These are phyloP conservation scores for Diadema setosum DNA, from an alignment of 35 echinoderm and acorn worm genomes.

Conservation along the genomic window DNA sequence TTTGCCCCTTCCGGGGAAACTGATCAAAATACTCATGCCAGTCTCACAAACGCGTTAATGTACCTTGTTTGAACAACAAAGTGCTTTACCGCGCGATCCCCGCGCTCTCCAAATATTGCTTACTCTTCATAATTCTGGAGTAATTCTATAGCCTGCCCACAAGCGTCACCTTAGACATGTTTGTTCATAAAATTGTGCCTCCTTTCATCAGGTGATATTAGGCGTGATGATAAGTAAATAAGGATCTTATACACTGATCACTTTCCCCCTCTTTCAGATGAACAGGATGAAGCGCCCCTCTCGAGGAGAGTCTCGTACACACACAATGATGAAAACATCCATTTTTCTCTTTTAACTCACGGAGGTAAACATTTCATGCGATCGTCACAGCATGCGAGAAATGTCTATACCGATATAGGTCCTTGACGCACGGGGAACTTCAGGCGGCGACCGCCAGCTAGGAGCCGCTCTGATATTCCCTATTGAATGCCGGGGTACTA, in stretches of 20 bases:
- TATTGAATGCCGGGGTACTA: no score
- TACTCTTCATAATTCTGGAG: background rate
- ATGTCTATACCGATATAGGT: no score
- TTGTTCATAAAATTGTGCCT: background rate
- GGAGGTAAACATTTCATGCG: no score
- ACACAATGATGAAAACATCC: no score
- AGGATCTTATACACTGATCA: background rate
- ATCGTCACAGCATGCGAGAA: no score
- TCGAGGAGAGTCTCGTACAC: no score
- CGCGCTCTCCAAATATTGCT: background rate
- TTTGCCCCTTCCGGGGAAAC: no score
- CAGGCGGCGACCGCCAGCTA: no score
- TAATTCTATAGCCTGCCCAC: background rate
- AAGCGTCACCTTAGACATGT: background rate
- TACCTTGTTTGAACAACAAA: background rate
- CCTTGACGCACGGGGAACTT: no score
- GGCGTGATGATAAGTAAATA: background rate
- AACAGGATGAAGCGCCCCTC: background rate
- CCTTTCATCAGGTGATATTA: conserved; percentile 4
- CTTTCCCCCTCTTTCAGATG: background rate
- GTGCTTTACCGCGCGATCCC: background rate
- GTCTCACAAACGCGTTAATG: background rate
- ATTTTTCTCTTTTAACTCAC: no score
- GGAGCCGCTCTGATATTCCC: no score
- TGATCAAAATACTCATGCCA: background rate